These are phyloP conservation scores for Athrips mouffetella DNA, from an alignment of 2,888 invertebrate genomes.

Conservation along the genomic window DNA sequence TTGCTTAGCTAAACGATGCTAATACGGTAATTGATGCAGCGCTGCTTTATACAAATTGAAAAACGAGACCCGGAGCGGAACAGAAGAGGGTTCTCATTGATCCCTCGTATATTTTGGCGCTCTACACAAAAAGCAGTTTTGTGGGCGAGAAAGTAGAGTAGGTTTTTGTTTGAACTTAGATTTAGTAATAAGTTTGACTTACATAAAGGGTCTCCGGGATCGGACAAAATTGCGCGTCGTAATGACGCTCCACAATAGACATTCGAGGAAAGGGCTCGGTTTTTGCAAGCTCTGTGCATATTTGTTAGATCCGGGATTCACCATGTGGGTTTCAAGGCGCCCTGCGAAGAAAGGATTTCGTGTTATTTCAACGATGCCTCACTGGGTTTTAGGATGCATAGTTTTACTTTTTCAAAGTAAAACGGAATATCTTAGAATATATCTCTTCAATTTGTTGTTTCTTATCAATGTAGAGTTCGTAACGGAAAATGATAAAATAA, in stretches of 20 bases:
- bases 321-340: constrained; percentile 48
- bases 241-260: constrained; percentile 66
- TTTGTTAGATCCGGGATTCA: constrained; percentile 50
- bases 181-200: constrained; percentile 61
- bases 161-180: constrained; percentile 21
- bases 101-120: constrained; percentile 36
- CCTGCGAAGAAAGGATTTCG: constrained; percentile 35
- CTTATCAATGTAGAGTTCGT: no score
- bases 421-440: no score
- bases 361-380: constrained; percentile 21
- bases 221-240: constrained; percentile 68
- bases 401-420: no score
- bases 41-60: constrained; percentile 43
- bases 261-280: constrained; percentile 61
- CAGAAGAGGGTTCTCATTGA: constrained; percentile 65
- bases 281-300: constrained; percentile 68
- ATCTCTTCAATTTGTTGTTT: no score
- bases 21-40: constrained; percentile 37
- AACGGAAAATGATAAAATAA: no score
- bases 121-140: constrained; percentile 30
- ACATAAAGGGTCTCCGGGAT: constrained; percentile 72
- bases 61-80: constrained; percentile 58
- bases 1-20: constrained; percentile 23
- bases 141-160: not conserved
- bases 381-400: no score